Conservation (phyloP, 2,113 vertebrate species). For the Sceloporus tristichus region DNA sequence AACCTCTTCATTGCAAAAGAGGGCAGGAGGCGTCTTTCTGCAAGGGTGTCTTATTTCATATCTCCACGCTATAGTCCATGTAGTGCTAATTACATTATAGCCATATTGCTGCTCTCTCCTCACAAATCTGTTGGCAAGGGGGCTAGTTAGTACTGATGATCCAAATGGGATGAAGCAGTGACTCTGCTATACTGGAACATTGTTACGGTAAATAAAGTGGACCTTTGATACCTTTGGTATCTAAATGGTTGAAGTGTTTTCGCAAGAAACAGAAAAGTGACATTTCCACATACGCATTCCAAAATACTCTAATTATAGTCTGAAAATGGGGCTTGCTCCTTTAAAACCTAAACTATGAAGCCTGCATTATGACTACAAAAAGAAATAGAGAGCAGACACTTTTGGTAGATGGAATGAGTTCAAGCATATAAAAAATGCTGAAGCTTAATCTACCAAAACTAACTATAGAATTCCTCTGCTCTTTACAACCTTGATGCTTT, state of each 20-base stretch:
- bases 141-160: too few relatives aligned
- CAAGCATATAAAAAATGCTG: neutral
- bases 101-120: neutral
- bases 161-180: neutral
- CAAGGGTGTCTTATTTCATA: conserved; percentile 31
- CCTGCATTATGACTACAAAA: neutral
- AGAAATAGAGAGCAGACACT: neutral
- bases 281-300: neutral
- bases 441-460: neutral
- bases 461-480: neutral
- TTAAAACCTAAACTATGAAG: neutral
- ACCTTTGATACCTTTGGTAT: neutral
- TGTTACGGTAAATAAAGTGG: neutral
- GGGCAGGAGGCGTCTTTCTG: conserved; percentile 2
- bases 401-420: neutral
- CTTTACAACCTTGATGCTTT: neutral
- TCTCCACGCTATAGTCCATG: too few relatives aligned
- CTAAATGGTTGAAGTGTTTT: neutral
- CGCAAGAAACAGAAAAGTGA: neutral
- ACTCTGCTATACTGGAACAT: neutral
- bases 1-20: conserved; percentile 60
- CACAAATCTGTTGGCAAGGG: neutral
- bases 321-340: neutral
- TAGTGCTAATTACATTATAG: neutral
- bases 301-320: neutral